Evolutionary conservation across 2,888 invertebrate genomes (phyloP).

Genomic region (Acleris literana): DNA sequence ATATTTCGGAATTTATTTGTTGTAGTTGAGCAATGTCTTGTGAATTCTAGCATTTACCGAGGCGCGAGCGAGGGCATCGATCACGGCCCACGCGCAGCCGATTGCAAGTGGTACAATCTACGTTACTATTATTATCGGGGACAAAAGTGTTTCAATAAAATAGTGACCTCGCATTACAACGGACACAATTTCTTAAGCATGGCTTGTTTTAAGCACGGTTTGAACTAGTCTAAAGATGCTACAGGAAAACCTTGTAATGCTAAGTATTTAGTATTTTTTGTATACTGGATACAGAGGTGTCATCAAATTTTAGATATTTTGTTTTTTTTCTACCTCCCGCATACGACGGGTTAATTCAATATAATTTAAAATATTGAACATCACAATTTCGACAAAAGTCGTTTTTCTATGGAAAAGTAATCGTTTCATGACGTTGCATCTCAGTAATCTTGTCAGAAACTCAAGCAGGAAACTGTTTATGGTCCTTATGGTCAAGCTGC

Average conservation of each 20-base stretch:
- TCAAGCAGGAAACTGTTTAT: not conserved
- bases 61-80: constrained; percentile 45
- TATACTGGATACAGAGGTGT: too few species aligned
- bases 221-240: too few species aligned
- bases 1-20: constrained; percentile 32
- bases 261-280: too few species aligned
- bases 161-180: constrained; percentile 49
- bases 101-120: constrained; percentile 51
- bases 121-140: constrained; percentile 29
- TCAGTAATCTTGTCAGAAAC: not conserved
- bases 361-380: too few species aligned
- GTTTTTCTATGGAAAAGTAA: not conserved
- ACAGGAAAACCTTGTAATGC: too few species aligned
- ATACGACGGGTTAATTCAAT: too few species aligned
- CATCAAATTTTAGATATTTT: too few species aligned
- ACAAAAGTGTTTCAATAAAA: constrained; percentile 50
- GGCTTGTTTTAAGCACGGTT: not conserved
- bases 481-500: too few species aligned
- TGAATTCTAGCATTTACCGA: constrained; percentile 41
- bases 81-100: constrained; percentile 56
- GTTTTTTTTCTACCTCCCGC: too few species aligned
- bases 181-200: constrained; percentile 36
- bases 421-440: not conserved
- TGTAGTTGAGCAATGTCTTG: constrained; percentile 35
- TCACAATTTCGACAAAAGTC: too few species aligned